Conservation (phyloP, 1,140 invertebrate species). For the Danaus melanippus region DNA sequence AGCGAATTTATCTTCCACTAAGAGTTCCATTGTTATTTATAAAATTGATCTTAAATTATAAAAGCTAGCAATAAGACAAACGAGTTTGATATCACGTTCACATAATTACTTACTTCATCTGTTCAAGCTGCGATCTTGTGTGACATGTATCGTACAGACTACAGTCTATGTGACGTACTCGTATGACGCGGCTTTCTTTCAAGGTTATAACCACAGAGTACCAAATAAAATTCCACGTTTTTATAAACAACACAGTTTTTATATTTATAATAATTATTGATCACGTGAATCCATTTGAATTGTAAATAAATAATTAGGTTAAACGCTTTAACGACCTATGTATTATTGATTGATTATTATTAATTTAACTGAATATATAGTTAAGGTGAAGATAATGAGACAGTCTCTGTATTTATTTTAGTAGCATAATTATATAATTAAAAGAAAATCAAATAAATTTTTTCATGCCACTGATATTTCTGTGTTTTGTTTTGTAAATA, state of each 20-base stretch:
- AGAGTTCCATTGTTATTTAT: slow-evolving; percentile 28
- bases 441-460: slow-evolving; percentile 69
- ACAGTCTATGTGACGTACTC: too few relatives aligned
- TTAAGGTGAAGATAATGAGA: slow-evolving; percentile 54
- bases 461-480: slow-evolving; percentile 58
- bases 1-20: slow-evolving; percentile 40
- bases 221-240: slow-evolving; percentile 8
- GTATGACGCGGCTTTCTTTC: slow-evolving; percentile 1
- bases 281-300: slow-evolving; percentile 36
- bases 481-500: slow-evolving; percentile 6
- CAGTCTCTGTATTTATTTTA: slow-evolving; percentile 70
- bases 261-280: slow-evolving; percentile 30
- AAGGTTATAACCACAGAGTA: slow-evolving; percentile 4
- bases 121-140: too few relatives aligned
- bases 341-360: slow-evolving; percentile 46
- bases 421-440: slow-evolving; percentile 65
- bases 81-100: too few relatives aligned
- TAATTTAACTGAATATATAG: slow-evolving; percentile 60
- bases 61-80: slow-evolving; percentile 15
- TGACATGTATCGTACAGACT: too few relatives aligned
- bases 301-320: slow-evolving; percentile 65
- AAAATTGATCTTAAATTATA: slow-evolving; percentile 14
- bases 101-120: too few relatives aligned
- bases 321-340: slow-evolving; percentile 44
- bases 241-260: slow-evolving; percentile 20